Base-by-base conservation (phyloP, 2,797 vertebrate species). In the Pogoniulus pusillus region DNA sequence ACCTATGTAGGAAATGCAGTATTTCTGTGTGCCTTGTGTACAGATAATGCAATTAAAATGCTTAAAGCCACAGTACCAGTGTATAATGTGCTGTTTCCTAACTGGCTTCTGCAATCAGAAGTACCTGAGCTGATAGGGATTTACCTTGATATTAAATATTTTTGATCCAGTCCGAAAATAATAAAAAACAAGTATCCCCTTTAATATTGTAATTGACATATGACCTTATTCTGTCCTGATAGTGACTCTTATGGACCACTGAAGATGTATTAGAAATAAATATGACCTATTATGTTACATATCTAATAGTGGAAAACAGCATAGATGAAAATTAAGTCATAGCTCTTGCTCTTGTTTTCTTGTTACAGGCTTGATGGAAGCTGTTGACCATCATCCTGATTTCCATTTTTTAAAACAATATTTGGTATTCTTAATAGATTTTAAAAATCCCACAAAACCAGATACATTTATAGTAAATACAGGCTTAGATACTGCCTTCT, bases 141-240 rank as follows among this genome's bases (percentile, higher is more conserved):
- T 94, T 89, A 27, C 27, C 14, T 55, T 87, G 65, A 14, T 89
- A 64, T 32, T 91, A 54, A 87, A 73, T 78, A 91, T 80, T 93
- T 93, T 95, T 95, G 19, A 73, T 8, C 12, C 70, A 14, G 17
- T 90, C 47, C 90, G 83, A 93, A 88, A 83, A 82, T 65, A 80
- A 45, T 37, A 53, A 74, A 91, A 95, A 91, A 41, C 69, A 69
- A 90, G 53, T 76, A 63, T 63, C 23, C 30, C 34, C 35, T 88
- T 84, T 90, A 57, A 70, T 9, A 35, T 49, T 90, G 12, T 72
- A 6, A 9, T 69, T 85, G 80, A 54, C 29, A 18, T 3, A 5
- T 14, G 12, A 10, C 24, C 45, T 92, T 37, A 17, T 59, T 87
- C 32, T 84, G 2, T 79, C 22, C 2, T 0, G 0, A 2, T 18